Conservation (phyloP, 2,113 vertebrate species). For the Emberiza fucata region DNA sequence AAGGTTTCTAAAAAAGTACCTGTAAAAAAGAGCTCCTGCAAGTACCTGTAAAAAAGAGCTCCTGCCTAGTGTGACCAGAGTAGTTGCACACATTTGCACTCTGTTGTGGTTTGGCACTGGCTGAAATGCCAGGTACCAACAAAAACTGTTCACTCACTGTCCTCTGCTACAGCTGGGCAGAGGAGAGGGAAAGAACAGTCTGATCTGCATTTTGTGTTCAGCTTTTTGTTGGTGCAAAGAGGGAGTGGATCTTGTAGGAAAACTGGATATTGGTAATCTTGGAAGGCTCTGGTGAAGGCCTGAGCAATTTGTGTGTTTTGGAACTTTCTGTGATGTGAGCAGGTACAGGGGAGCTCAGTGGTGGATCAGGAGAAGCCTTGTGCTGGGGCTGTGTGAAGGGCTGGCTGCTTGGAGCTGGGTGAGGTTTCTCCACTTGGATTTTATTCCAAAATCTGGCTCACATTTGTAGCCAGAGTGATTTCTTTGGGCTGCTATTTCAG, state of each 20-base stretch:
- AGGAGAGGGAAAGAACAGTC: too few relatives aligned
- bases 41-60: background rate
- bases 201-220: background rate
- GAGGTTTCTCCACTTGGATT: background rate
- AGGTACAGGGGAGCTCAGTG: background rate
- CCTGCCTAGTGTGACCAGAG: accelerated
- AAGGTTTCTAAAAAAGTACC: background rate
- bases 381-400: background rate
- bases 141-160: background rate
- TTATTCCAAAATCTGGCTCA: background rate
- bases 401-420: background rate
- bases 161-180: background rate
- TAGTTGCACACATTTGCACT: background rate
- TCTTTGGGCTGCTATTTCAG: slow-evolving; percentile 21
- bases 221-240: background rate
- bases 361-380: background rate
- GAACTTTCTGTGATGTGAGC: background rate
- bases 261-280: background rate
- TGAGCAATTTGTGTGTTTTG: background rate
- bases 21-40: too few relatives aligned
- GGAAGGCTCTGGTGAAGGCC: background rate
- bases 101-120: background rate
- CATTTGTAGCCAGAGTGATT: background rate
- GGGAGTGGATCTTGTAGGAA: background rate
- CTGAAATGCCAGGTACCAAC: background rate